Percentiles rank a stretch among this genome's conserved stretches.
These are phyloP conservation scores for Zeugodacus cucurbitae DNA, from an alignment of 1,140 invertebrate species.

Conservation along the genomic window DNA sequence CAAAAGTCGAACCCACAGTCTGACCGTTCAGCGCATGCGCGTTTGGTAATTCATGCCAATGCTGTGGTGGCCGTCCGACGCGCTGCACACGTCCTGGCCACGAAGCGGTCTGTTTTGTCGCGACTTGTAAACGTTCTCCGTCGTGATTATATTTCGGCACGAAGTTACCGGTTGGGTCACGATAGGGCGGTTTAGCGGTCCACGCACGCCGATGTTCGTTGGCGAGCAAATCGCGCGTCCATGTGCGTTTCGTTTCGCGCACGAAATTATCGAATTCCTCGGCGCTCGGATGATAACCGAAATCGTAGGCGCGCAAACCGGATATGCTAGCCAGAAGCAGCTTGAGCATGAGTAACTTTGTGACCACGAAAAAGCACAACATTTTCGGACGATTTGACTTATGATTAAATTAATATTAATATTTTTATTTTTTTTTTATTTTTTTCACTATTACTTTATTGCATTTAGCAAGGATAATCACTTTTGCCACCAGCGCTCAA, in stretches of 20 bases:
- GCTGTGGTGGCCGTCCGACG: not conserved
- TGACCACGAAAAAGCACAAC: conserved; percentile 40
- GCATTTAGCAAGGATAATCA: not conserved
- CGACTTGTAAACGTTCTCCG: not conserved
- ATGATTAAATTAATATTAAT: not conserved
- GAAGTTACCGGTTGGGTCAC: not conserved
- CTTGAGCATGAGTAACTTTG: conserved; percentile 47
- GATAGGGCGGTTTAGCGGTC: not conserved
- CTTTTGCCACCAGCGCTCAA: not conserved
- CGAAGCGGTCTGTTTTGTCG: not conserved
- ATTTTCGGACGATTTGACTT: conserved; percentile 35
- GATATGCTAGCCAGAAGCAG: conserved; percentile 49
- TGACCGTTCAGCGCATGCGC: not conserved
- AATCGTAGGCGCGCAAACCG: conserved; percentile 51
- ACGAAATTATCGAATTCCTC: conserved; percentile 61
- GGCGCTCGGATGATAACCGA: conserved; percentile 62
- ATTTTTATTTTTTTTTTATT: not conserved
- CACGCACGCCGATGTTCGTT: conserved; percentile 42
- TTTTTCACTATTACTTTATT: not conserved
- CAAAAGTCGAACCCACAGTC: conserved; percentile 35
- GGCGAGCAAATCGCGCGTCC: conserved; percentile 55
- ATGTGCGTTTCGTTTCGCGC: conserved; percentile 53
- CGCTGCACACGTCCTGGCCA: conserved; percentile 25
- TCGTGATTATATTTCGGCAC: conserved; percentile 45
- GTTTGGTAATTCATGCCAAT: not conserved